Conservation (phyloP, 2,113 vertebrate genomes). For the Stigmatopora argus region DNA sequence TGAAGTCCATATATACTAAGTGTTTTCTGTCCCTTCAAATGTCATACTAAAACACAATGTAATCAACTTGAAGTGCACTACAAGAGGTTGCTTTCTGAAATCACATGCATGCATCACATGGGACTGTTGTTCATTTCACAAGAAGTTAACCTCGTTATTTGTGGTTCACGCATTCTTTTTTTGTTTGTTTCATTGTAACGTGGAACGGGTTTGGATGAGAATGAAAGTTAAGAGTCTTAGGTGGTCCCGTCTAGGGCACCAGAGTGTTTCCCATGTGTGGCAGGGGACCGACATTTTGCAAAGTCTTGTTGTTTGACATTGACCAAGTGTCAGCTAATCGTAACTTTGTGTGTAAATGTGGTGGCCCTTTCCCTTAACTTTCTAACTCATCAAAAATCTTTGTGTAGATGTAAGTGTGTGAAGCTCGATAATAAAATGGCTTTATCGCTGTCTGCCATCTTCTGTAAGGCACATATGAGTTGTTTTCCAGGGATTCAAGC, state of each 20-base stretch:
- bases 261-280: conserved; percentile 12
- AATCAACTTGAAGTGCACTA: background rate
- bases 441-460: background rate
- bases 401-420: background rate
- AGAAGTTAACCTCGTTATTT: background rate
- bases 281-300: conserved; percentile 40
- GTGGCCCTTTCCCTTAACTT: background rate
- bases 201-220: conserved; percentile 30
- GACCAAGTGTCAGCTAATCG: conserved; percentile 60
- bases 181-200: conserved; percentile 4
- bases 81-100: background rate
- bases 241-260: background rate
- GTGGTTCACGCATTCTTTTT: background rate
- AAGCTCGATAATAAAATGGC: background rate
- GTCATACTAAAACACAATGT: too few species aligned
- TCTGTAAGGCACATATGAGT: background rate
- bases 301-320: conserved; percentile 58
- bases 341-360: conserved; percentile 19
- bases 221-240: background rate
- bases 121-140: background rate
- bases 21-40: too few species aligned
- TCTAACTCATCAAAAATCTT: background rate
- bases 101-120: background rate
- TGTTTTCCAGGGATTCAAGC: background rate
- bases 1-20: too few species aligned